phyloP scores from a whole-genome alignment of 1,140 invertebrate genomes.

The Drosophila ironensis region DNA sequence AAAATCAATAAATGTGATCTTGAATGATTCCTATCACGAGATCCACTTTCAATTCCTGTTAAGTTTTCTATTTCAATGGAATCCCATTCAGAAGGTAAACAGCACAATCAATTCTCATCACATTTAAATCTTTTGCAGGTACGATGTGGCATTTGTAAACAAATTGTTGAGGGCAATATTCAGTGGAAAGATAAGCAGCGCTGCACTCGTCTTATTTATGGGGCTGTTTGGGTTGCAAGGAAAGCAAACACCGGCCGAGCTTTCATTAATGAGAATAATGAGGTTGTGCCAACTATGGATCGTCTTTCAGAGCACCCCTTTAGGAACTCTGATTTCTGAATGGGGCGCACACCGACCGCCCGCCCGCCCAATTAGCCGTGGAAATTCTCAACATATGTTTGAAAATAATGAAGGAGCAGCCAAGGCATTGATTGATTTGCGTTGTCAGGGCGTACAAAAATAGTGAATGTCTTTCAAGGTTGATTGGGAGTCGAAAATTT shows the following conservation, averaged over 20 bases:
- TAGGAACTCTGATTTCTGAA: not conserved
- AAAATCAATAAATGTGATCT: conserved; percentile 47
- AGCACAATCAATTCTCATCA: conserved; percentile 23
- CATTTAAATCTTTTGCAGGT: conserved; percentile 31
- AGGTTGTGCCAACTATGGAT: conserved; percentile 20
- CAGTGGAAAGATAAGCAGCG: conserved; percentile 20
- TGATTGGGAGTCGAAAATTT: too few species aligned
- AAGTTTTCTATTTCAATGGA: conserved; percentile 24
- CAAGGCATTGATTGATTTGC: conserved; percentile 57
- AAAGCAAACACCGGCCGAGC: conserved; percentile 26
- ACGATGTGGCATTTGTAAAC: conserved; percentile 12
- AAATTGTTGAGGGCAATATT: conserved; percentile 52
- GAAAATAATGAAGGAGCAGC: conserved; percentile 37
- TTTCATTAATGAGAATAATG: conserved; percentile 68
- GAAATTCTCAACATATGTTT: conserved; percentile 62
- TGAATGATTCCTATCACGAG: conserved; percentile 52
- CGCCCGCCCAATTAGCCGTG: conserved; percentile 54
- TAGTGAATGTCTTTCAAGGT: too few species aligned
- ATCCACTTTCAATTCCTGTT: conserved; percentile 23
- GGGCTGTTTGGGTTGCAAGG: conserved; percentile 12
- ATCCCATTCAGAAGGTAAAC: conserved; percentile 29
- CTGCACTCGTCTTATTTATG: conserved; percentile 48
- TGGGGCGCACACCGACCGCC: conserved; percentile 3
- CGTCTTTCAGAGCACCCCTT: conserved; percentile 28
- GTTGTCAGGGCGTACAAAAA: conserved; percentile 34